Evolutionary conservation across 2,888 invertebrate species (phyloP).

Genomic region (Leucania comma): DNA sequence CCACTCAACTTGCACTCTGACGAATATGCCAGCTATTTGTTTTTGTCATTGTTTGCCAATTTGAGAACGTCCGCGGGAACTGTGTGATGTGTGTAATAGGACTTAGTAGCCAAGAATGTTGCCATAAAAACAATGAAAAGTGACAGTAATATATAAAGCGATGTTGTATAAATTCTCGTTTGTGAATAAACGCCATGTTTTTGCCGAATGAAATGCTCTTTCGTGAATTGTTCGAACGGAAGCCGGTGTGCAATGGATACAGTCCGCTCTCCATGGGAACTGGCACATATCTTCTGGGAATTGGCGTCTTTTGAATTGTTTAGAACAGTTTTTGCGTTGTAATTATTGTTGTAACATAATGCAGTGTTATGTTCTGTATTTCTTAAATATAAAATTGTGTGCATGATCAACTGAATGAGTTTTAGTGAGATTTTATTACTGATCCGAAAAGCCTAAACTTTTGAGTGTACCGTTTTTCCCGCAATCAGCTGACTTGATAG

Average conservation of each 20-base stretch:
- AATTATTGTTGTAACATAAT: slow-evolving; percentile 59
- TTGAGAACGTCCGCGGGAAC: slow-evolving; percentile 46
- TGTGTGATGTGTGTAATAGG: slow-evolving; percentile 7
- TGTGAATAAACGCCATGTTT: slow-evolving; percentile 48
- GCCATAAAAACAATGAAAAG: slow-evolving; percentile 33
- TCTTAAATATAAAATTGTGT: slow-evolving; percentile 13
- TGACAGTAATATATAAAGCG: slow-evolving; percentile 29
- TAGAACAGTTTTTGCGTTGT: slow-evolving; percentile 59
- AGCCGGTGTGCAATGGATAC: slow-evolving; percentile 74
- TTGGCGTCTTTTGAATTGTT: slow-evolving; percentile 68
- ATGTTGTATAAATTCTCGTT: slow-evolving; percentile 24
- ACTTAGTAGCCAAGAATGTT: slow-evolving; percentile 25
- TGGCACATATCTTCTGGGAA: slow-evolving; percentile 76
- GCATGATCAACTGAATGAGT: background rate
- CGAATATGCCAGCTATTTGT: slow-evolving; percentile 38
- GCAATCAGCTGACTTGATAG: background rate
- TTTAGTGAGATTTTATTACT: background rate
- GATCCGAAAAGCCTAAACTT: slow-evolving; percentile 1
- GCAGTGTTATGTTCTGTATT: slow-evolving; percentile 35
- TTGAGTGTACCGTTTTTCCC: background rate
- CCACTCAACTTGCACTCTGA: slow-evolving; percentile 38
- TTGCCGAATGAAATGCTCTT: slow-evolving; percentile 53
- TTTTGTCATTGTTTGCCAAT: slow-evolving; percentile 44
- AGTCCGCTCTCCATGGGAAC: slow-evolving; percentile 76
- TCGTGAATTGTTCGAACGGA: slow-evolving; percentile 52